These are phyloP conservation scores for Heliconius hortense DNA, from an alignment of 2,888 invertebrate species.

Conservation along the genomic window DNA sequence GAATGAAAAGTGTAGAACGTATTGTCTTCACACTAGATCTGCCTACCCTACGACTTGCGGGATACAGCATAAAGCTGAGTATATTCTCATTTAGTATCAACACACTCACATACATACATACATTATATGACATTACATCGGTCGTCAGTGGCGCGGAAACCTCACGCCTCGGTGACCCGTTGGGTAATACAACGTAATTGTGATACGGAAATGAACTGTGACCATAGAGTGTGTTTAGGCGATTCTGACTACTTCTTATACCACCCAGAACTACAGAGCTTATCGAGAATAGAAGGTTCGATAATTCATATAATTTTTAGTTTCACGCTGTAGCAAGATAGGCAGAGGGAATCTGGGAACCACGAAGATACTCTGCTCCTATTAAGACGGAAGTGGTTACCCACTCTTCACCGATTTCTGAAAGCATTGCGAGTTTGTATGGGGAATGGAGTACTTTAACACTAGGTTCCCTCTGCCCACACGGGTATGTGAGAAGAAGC, in stretches of 20 bases:
- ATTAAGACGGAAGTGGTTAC: no score
- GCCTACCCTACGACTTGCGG: background rate
- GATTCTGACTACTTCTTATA: background rate
- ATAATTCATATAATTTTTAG: no score
- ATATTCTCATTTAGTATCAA: background rate
- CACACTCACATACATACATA: background rate
- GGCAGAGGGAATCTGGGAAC: no score
- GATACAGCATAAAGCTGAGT: background rate
- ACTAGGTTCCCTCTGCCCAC: no score
- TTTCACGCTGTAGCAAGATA: no score
- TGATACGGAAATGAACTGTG: background rate
- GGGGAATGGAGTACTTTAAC: no score
- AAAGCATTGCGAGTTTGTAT: no score
- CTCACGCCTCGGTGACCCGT: constrained; percentile 8
- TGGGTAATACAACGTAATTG: constrained; percentile 5
- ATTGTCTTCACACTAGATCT: background rate
- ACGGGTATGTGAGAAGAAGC: no score
- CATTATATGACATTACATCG: background rate
- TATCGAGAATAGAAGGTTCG: background rate
- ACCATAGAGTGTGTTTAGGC: background rate
- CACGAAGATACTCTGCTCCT: no score
- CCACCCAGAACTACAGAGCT: background rate
- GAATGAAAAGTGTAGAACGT: no score
- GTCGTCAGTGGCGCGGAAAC: constrained; percentile 23
- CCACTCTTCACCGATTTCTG: no score